A percentile compares a stretch with the other conserved stretches of the same genome.
These are phyloP conservation scores for Microcebus jonahi DNA, from an alignment of 2,113 vertebrate genomes.

Conservation along the genomic window DNA sequence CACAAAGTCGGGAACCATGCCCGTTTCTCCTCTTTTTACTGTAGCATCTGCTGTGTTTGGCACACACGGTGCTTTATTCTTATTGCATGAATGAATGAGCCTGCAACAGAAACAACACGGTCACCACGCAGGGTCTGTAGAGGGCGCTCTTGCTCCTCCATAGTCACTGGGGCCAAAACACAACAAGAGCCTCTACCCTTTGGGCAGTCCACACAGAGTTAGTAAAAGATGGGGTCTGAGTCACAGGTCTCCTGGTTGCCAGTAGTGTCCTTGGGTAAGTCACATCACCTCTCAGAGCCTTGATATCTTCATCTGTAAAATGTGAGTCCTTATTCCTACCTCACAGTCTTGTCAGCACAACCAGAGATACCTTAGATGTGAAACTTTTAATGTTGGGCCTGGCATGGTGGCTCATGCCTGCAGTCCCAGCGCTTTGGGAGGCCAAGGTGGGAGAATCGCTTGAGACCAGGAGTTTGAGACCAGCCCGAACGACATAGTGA, in stretches of 20 bases:
- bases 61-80: background rate
- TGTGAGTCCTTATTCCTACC: background rate
- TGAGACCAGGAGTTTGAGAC: too few species aligned
- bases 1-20: background rate
- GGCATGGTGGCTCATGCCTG: background rate
- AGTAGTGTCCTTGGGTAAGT: background rate
- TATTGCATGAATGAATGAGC: background rate
- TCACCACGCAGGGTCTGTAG: background rate
- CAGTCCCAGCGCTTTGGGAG: background rate
- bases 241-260: background rate
- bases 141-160: background rate
- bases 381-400: background rate
- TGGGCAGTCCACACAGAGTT: background rate
- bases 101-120: background rate
- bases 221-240: background rate
- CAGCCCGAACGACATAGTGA: background rate
- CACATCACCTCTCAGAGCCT: background rate
- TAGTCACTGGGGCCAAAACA: background rate
- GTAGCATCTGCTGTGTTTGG: background rate
- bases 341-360: background rate
- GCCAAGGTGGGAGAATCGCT: background rate
- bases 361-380: background rate
- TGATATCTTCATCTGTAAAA: background rate
- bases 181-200: background rate
- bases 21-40: background rate